phyloP scores from a whole-genome alignment of 2,797 vertebrate genomes.

The Eulemur rubriventer region DNA sequence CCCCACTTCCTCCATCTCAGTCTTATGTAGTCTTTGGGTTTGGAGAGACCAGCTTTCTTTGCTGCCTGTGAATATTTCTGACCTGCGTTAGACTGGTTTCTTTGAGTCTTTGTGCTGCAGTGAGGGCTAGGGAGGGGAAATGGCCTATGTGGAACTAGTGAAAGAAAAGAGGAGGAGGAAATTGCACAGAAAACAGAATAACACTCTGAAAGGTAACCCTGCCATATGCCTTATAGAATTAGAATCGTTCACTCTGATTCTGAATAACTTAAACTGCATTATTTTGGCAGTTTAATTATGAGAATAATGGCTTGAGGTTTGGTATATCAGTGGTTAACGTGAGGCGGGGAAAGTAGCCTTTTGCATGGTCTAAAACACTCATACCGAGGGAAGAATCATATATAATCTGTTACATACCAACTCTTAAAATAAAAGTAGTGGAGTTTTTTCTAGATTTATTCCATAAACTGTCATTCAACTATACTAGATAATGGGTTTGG shows the following conservation, averaged over 20 bases:
- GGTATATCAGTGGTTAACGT: not conserved
- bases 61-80: not conserved
- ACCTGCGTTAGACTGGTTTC: not conserved
- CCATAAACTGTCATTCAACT: not conserved
- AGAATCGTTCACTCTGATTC: not conserved
- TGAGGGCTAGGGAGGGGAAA: not conserved
- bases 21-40: not conserved
- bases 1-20: not conserved
- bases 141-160: not conserved
- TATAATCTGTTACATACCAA: not conserved
- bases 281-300: not conserved
- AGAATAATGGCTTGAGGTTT: not conserved
- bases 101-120: not conserved
- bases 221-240: not conserved
- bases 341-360: not conserved
- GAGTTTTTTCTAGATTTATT: not conserved
- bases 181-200: not conserved
- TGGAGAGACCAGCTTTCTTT: not conserved
- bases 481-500: not conserved
- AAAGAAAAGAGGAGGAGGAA: not conserved
- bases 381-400: not conserved
- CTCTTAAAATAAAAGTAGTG: not conserved
- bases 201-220: not conserved
- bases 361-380: not conserved
- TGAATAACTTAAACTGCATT: not conserved